A percentile compares a stretch with the other conserved stretches of the same genome.
phyloP scores from a whole-genome alignment of 1,140 invertebrate species.

The Pseudoatta argentina region DNA sequence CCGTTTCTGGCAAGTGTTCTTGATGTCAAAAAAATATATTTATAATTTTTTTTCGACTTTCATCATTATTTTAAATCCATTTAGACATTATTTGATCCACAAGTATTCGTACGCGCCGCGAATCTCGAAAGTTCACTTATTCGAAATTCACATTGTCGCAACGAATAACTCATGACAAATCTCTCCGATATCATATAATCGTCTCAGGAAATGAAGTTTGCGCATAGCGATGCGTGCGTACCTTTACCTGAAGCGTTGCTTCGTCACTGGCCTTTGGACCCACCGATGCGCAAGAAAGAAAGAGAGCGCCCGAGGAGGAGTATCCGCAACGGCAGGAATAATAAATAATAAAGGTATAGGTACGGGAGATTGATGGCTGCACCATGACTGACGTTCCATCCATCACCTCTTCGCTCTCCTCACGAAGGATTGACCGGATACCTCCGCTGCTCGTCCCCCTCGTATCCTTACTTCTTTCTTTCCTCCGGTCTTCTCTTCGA shows the following conservation, averaged over 20 bases:
- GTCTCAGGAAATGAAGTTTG: slow-evolving; percentile 49
- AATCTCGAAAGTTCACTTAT: neutral
- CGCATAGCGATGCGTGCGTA: slow-evolving; percentile 52
- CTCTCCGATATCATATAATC: slow-evolving; percentile 4
- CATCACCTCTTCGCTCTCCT: slow-evolving; percentile 81
- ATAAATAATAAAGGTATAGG: slow-evolving; percentile 84
- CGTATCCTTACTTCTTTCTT: slow-evolving; percentile 36
- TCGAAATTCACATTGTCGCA: slow-evolving; percentile 10
- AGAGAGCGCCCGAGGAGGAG: slow-evolving; percentile 69
- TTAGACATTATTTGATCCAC: neutral
- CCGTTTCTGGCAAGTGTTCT: neutral
- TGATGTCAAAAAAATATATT: neutral
- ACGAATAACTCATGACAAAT: slow-evolving; percentile 17
- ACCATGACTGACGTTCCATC: slow-evolving; percentile 86
- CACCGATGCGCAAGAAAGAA: slow-evolving; percentile 65
- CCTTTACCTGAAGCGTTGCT: slow-evolving; percentile 77
- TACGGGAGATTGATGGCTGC: slow-evolving; percentile 84
- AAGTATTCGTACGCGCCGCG: neutral
- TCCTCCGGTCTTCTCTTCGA: slow-evolving; percentile 42
- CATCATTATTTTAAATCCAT: neutral
- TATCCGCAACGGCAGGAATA: slow-evolving; percentile 81
- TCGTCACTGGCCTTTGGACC: slow-evolving; percentile 81
- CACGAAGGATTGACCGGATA: slow-evolving; percentile 67
- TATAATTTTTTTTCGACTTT: neutral
- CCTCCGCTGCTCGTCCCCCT: slow-evolving; percentile 41